phyloP scores from a whole-genome alignment of 2,113 vertebrate genomes.

The Microcebus ravelobensis region DNA sequence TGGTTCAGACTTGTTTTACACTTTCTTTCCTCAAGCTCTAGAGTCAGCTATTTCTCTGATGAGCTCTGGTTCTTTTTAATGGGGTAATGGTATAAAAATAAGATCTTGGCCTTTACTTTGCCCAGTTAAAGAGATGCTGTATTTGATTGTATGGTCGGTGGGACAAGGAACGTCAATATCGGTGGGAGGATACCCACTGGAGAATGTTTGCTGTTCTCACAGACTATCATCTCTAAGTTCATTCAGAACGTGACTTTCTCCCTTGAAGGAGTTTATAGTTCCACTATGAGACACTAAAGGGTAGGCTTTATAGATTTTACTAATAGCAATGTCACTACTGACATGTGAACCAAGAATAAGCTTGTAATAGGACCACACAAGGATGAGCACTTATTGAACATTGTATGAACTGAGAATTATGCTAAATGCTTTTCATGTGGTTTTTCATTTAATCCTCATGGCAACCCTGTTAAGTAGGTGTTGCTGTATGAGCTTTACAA shows the following conservation, averaged over 20 bases:
- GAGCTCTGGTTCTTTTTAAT: background rate
- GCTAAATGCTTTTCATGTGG: background rate
- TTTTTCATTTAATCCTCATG: conserved; percentile 18
- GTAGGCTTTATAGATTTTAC: background rate
- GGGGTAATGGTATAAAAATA: background rate
- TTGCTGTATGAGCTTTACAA: background rate
- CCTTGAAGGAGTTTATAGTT: background rate
- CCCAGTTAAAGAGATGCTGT: background rate
- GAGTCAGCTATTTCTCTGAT: background rate
- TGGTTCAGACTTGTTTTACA: background rate
- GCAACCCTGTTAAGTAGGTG: background rate
- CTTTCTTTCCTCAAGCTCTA: background rate
- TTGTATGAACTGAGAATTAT: background rate
- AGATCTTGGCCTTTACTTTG: background rate
- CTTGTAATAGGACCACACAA: background rate
- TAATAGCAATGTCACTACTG: background rate
- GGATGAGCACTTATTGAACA: background rate
- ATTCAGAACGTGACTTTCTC: background rate
- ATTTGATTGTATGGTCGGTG: background rate
- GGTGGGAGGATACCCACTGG: background rate
- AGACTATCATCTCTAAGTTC: background rate
- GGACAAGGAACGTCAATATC: background rate
- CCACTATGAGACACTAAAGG: background rate
- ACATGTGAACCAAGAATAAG: background rate
- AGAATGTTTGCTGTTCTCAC: background rate